Base-by-base conservation (phyloP, 2,888 invertebrate genomes). In the Oxycera nigricornis region DNA sequence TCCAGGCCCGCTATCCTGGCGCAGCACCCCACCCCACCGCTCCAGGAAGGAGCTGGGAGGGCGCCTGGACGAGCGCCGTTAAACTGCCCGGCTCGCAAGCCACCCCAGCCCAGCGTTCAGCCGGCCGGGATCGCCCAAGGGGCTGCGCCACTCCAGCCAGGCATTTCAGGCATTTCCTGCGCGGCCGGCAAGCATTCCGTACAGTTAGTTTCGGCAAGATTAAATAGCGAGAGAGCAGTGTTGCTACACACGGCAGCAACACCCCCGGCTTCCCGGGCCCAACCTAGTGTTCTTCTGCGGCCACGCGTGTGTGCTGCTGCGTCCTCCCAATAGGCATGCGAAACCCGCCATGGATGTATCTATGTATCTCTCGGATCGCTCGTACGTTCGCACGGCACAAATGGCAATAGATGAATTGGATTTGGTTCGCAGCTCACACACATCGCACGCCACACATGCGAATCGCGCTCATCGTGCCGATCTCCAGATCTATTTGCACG, bases 391-490 rank as follows among this genome's bases (percentile, higher is more conserved):
- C 17, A 2, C 17, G 22, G 22, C 24, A 30, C 59, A 59, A n/a
- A n/a, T n/a, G n/a, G 59, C 59, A 59, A 65, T 65, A 65, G 65
- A 65, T 39, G 24, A 41, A 65, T 35, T 55, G n/a, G 11, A 4
- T 22, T 35, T 22, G 22, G 11, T 28, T 24, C 30, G 26, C 55
- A 55, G 46, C 4, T 17, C 46, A 24, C 55, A 55, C 20, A 22
- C 17, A n/a, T 55, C 55, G 55, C 24, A 20, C 22, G 20, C 20
- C 6, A 50, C 4, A 14, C 59, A 28, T 30, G 59, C 28, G 22
- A 20, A 55, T 55, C 17, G 55, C 55, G 55, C 55, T 9, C 55
- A 55, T 55, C 22, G 55, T 17, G 46, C 14, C 11, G n/a, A 46
- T 7, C 11, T 17, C 46, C 4, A 46, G 17, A 46, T 55, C 26